phyloP scores from a whole-genome alignment of 2,113 vertebrate genomes.

The Orcinus orca region DNA sequence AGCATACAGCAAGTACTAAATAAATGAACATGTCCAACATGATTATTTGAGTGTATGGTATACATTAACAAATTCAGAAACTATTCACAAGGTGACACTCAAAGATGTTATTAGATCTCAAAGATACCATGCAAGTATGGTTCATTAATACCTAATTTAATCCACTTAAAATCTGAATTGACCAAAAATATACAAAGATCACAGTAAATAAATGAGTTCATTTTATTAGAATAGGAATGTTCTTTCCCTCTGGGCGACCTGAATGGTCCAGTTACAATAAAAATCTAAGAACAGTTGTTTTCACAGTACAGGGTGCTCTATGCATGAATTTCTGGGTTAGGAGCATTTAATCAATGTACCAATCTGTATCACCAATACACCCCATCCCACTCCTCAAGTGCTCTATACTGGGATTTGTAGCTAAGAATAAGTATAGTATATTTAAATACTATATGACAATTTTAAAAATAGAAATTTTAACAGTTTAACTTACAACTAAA shows the following conservation, averaged over 20 bases:
- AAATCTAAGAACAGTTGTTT: slow-evolving; percentile 76
- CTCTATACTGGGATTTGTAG: slow-evolving; percentile 45
- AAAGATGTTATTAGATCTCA: neutral
- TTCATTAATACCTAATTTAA: slow-evolving; percentile 33
- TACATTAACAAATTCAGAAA: slow-evolving; percentile 32
- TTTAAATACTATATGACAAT: neutral
- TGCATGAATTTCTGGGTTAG: slow-evolving; percentile 64
- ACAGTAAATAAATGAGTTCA: slow-evolving; percentile 51
- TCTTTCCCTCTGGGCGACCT: slow-evolving; percentile 73
- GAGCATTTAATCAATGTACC: slow-evolving; percentile 60
- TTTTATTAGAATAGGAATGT: slow-evolving; percentile 73
- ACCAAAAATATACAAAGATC: neutral
- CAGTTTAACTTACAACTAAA: neutral
- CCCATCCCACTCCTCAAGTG: slow-evolving; percentile 51
- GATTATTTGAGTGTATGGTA: neutral
- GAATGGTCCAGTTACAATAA: slow-evolving; percentile 76
- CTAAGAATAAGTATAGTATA: neutral
- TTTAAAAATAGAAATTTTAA: neutral
- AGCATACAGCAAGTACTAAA: neutral
- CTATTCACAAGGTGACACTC: neutral
- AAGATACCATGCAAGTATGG: neutral
- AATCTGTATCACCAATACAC: slow-evolving; percentile 55
- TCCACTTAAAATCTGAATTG: neutral
- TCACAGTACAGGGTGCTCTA: slow-evolving; percentile 72
- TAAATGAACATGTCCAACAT: neutral